These are phyloP conservation scores for Taenioides sp. DNA, from an alignment of 2,797 vertebrate species.

Conservation along the genomic window DNA sequence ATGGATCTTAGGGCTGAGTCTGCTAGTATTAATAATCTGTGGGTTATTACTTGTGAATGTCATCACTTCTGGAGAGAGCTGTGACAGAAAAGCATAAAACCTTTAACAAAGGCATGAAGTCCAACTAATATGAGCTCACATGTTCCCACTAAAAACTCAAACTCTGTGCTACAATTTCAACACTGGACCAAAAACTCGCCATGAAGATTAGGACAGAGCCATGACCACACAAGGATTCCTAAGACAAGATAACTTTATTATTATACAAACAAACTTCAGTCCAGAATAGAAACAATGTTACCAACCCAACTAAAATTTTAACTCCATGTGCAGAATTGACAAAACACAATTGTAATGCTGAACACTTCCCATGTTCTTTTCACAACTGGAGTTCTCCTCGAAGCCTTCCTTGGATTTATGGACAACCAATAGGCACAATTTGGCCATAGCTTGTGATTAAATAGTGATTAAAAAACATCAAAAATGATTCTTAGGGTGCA, in stretches of 20 bases:
- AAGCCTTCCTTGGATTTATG: too few species aligned
- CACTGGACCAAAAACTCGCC: background rate
- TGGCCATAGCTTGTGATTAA: too few species aligned
- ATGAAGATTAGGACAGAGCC: background rate
- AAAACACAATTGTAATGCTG: too few species aligned
- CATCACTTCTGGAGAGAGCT: constrained; percentile 4
- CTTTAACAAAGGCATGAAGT: constrained; percentile 13
- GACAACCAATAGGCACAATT: too few species aligned
- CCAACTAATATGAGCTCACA: constrained; percentile 11
- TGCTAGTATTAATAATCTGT: constrained; percentile 9
- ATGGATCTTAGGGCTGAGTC: background rate
- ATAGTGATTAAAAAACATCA: too few species aligned
- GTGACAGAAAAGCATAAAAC: constrained; percentile 4
- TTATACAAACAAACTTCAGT: background rate
- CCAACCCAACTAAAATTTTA: background rate
- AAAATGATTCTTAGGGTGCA: too few species aligned
- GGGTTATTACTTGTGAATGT: constrained; percentile 6
- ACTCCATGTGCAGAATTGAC: background rate
- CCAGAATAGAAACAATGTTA: too few species aligned
- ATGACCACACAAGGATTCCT: background rate
- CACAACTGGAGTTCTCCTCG: too few species aligned
- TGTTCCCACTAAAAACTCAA: constrained; percentile 8
- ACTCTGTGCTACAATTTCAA: background rate
- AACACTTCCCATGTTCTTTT: too few species aligned
- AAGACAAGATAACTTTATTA: background rate